Base-by-base conservation (phyloP, 2,888 invertebrate species). In the Furcula furcula region DNA sequence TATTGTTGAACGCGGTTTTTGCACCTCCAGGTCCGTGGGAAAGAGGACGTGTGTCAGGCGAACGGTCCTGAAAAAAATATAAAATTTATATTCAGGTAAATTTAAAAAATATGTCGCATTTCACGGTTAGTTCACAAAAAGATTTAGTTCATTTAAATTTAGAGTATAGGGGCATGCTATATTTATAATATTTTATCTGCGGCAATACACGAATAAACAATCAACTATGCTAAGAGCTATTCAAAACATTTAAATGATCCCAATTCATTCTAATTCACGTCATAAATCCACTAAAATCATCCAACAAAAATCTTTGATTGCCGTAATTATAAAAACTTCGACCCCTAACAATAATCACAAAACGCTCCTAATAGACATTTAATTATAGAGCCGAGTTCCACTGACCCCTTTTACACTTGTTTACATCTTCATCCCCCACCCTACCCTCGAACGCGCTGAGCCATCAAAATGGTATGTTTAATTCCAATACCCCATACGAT, bases 331-430 rank as follows among this genome's bases (percentile, higher is more conserved):
- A 54, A 62, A 71, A 75, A 72, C 28, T 70, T 71, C 68, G 68
- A 66, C 73, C 76, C 76, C 58, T 70, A 75, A 76, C 67, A 72
- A 80, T 83, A 76, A 76, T 73, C 76, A 65, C 63, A 80, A 85
- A 87, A 82, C 73, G 72, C 55, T 64, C 69, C 82, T 87, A 88
- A 87, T 88, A 85, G 79, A 78, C 77, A 85, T 86, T 87, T 87
- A 87, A 88, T 87, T 85, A 85, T 72, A 77, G 65, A 63, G 67
- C 52, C 63, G 76, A 72, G 82, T 76, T 77, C 83, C 81, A 82
- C 80, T 87, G 87, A 87, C 87, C 88, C 87, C 85, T 86, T 85
- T 87, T 86, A 85, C 88, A 87, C 87, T 85, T 88, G 87, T 86
- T 88, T 87, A 88, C 87, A 80, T 86, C 87, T 88, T 79, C 78